Conservation (phyloP, 2,113 vertebrate genomes). For the Meriones unguiculatus region DNA sequence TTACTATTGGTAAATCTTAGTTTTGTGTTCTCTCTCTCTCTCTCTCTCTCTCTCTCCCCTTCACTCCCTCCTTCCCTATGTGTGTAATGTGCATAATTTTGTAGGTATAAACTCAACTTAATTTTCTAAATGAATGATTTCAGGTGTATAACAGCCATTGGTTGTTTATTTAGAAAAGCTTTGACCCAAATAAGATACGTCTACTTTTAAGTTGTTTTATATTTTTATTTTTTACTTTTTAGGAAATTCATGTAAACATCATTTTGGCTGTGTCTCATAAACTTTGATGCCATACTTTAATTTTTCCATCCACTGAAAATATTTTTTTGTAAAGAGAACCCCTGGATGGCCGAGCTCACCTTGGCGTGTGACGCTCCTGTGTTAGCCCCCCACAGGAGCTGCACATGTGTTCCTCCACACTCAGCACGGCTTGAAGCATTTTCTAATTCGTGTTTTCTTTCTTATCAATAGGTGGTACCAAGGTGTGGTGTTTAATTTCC, state of each 20-base stretch:
- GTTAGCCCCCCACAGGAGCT: too few species aligned
- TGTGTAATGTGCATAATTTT: not conserved
- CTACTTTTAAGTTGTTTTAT: not conserved
- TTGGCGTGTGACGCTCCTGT: not conserved
- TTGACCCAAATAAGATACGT: slow-evolving; percentile 1
- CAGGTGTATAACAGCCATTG: not conserved
- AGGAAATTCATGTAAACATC: not conserved
- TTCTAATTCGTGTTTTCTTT: slow-evolving; percentile 32
- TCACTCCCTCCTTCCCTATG: not conserved
- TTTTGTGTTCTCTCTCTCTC: not conserved
- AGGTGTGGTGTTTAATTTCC: not conserved
- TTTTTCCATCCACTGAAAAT: not conserved
- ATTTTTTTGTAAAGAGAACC: not conserved
- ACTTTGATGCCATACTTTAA: not conserved
- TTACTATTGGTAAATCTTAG: not conserved
- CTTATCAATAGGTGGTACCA: not conserved
- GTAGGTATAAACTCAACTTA: not conserved
- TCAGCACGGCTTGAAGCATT: not conserved
- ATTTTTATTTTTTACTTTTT: not conserved
- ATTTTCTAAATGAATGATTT: slow-evolving; percentile 39
- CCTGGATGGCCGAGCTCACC: not conserved
- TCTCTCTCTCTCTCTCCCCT: not conserved
- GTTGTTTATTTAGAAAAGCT: slow-evolving; percentile 5
- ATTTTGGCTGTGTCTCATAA: not conserved
- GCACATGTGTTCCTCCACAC: not conserved